phyloP scores from a whole-genome alignment of 35 echinoderm and acorn worm species.

The Heliocidaris tuberculata region DNA sequence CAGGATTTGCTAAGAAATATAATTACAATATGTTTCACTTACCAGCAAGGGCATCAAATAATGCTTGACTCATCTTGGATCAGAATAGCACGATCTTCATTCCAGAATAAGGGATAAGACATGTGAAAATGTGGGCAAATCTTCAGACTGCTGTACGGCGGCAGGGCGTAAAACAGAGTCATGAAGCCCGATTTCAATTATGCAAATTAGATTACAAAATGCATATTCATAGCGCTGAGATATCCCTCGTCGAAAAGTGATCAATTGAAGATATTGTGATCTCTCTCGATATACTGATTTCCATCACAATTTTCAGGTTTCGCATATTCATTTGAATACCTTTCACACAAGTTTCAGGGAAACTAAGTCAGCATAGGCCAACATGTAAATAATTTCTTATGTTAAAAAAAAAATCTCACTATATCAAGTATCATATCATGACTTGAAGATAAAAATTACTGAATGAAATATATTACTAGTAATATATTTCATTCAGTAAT shows the following conservation, averaged over 20 bases:
- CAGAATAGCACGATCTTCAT: not conserved
- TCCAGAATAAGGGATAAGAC: not conserved
- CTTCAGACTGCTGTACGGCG: not conserved
- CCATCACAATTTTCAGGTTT: too few relatives aligned
- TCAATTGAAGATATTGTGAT: too few relatives aligned
- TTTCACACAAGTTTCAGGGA: too few relatives aligned
- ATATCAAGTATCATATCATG: too few relatives aligned
- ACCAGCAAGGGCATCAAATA: slow-evolving; percentile 47
- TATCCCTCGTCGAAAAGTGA: not conserved
- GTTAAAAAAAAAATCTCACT: too few relatives aligned
- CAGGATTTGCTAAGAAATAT: not conserved
- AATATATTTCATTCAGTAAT: too few relatives aligned
- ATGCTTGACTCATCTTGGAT: slow-evolving; percentile 14
- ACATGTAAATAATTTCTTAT: too few relatives aligned
- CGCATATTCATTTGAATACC: too few relatives aligned
- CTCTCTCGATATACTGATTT: too few relatives aligned
- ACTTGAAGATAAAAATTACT: too few relatives aligned
- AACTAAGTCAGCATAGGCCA: too few relatives aligned
- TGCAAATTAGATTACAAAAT: slow-evolving; percentile 29
- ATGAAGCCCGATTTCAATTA: not conserved
- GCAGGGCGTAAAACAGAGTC: slow-evolving; percentile 1
- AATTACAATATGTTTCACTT: not conserved
- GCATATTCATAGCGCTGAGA: not conserved
- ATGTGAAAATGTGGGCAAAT: slow-evolving; percentile 10
- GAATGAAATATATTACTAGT: too few relatives aligned